These are phyloP conservation scores for Hofmannophila pseudospretella DNA, from an alignment of 2,888 invertebrate genomes.

Conservation along the genomic window DNA sequence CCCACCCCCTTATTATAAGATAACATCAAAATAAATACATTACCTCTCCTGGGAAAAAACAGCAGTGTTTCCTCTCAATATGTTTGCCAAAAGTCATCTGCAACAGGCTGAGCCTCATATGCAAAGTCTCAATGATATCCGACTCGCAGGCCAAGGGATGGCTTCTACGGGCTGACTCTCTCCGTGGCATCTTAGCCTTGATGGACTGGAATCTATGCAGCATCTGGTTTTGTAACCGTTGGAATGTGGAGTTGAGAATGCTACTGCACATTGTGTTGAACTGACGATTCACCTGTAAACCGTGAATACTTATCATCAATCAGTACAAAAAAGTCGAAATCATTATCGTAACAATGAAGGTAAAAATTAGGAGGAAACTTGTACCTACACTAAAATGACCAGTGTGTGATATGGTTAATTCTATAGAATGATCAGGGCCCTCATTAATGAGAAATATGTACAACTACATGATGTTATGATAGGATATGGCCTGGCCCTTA, in stretches of 20 bases:
- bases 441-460: too few species aligned
- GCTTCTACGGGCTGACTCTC: conserved; percentile 93
- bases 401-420: background rate
- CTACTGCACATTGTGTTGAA: conserved; percentile 89
- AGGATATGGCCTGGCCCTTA: too few species aligned
- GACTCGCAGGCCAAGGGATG: conserved; percentile 94
- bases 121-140: conserved; percentile 94
- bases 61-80: conserved; percentile 94
- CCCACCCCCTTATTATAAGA: too few species aligned
- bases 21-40: conserved; percentile 20
- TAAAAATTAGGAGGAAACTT: too few species aligned
- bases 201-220: conserved; percentile 90
- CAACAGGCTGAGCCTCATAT: conserved; percentile 92
- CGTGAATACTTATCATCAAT: too few species aligned
- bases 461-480: too few species aligned
- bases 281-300: conserved; percentile 85
- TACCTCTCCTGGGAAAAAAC: conserved; percentile 96
- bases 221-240: conserved; percentile 90
- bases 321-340: too few species aligned
- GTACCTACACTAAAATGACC: too few species aligned
- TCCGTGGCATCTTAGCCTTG: conserved; percentile 93
- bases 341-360: too few species aligned
- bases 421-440: background rate
- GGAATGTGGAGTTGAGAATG: conserved; percentile 90
- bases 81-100: conserved; percentile 98